Base-by-base conservation (phyloP, 2,888 invertebrate species). In the Tanaodytes sp. region DNA sequence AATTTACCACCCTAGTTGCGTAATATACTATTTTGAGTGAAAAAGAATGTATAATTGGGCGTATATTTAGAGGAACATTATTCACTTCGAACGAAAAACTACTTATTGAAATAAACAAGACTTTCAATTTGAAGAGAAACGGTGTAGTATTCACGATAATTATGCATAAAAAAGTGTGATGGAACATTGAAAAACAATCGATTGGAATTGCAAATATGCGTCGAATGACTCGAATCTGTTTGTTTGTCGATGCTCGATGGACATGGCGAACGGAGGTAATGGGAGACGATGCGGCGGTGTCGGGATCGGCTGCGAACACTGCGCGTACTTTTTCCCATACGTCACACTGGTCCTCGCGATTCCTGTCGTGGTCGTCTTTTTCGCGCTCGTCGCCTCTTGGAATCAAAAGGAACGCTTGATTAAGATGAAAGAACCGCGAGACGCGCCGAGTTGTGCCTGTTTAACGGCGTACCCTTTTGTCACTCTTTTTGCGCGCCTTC, bases 381-480 rank as follows among this genome's bases (percentile, higher is more conserved):
- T 62, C 54, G 30, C 14, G 31, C 52, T 69, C 64, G 64, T 59
- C 59, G 64, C 59, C 59, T 61, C 64, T 51, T 64, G 40, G 59
- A 63, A 52, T 63, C 68, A 63, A 63, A 63, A 58, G 52, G 49
- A 59, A 63, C 59, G 59, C 55, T 57, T 59, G 66, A 66, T 66
- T 66, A 59, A 66, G 66, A 66, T 66, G 66, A 66, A 66, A 66
- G 66, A 42, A 52, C 64, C 59, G 69, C 69, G 59, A 55, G 63
- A 63, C 46, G 57, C 45, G 59, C 45, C 40, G 20, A 55, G 43
- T 55, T 62, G 62, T 55, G 63, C 59, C 69, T 58, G 59, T 52
- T 58, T 59, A 57, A 63, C 59, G 45, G 55, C 31, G 40, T 57
- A 49, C 57, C 46, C 63, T 69, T 69, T 54, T 48, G 39, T 48